Conservation (phyloP, 2,113 vertebrate genomes). For the Anguilla rostrata region DNA sequence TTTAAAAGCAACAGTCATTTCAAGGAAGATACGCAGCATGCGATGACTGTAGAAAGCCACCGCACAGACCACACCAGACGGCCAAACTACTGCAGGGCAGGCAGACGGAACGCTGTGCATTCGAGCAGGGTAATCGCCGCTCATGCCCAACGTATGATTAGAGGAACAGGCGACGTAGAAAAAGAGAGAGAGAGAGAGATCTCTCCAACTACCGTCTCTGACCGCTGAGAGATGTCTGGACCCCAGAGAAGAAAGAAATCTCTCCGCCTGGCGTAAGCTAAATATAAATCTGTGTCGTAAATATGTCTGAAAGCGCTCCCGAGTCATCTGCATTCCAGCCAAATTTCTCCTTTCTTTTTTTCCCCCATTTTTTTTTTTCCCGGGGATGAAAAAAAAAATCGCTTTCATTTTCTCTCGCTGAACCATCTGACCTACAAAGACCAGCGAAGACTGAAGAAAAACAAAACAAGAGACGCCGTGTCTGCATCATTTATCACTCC, state of each 20-base stretch:
- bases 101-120: not conserved
- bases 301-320: constrained; percentile 67
- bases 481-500: not conserved
- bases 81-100: not conserved
- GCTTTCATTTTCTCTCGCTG: constrained; percentile 40
- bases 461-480: constrained; percentile 3
- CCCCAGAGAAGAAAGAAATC: constrained; percentile 60
- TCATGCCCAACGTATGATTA: constrained; percentile 9
- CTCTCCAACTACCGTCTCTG: constrained; percentile 14
- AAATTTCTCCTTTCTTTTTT: constrained; percentile 42
- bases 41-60: not conserved
- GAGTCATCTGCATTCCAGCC: constrained; percentile 61
- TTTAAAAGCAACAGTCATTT: not conserved
- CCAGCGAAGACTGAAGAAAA: constrained; percentile 29
- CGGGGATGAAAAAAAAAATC: constrained; percentile 62
- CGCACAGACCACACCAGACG: not conserved
- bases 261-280: constrained; percentile 51
- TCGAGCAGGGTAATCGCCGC: not conserved
- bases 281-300: constrained; percentile 68
- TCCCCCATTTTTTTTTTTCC: constrained; percentile 20
- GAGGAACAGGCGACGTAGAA: constrained; percentile 7
- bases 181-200: not conserved
- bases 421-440: constrained; percentile 24
- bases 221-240: constrained; percentile 39
- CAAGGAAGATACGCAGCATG: not conserved